These are phyloP conservation scores for Macrophya annulata DNA, from an alignment of 2,888 invertebrate species.

Conservation along the genomic window DNA sequence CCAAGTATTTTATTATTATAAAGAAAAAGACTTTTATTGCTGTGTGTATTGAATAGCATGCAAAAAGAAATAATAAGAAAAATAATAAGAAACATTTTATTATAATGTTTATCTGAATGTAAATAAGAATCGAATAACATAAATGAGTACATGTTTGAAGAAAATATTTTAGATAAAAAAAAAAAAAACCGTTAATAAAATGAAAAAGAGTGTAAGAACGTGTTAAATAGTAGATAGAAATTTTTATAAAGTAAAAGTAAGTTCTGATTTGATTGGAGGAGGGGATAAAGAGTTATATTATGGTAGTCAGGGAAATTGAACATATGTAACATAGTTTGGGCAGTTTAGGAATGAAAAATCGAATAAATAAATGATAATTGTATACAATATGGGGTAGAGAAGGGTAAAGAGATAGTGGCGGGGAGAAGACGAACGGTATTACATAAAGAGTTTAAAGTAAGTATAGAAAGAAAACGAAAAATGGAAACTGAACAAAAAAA, in stretches of 20 bases:
- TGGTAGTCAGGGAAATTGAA: not conserved
- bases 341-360: not conserved
- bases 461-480: not conserved
- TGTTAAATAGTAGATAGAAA: not conserved
- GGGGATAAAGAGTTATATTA: not conserved
- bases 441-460: not conserved
- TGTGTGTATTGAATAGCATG: no score
- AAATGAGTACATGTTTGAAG: no score
- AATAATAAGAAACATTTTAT: no score
- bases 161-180: not conserved
- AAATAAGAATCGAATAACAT: no score
- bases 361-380: conserved; percentile 22
- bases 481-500: not conserved
- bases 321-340: not conserved
- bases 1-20: no score
- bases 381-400: not conserved
- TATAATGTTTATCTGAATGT: no score
- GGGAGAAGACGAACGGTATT: not conserved
- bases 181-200: not conserved
- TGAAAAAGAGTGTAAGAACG: not conserved
- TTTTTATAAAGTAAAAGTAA: conserved; percentile 4
- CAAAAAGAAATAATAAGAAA: no score
- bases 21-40: no score
- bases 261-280: not conserved
- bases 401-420: not conserved